Conservation (phyloP, 2,888 invertebrate genomes). For the Apantesis nais region DNA sequence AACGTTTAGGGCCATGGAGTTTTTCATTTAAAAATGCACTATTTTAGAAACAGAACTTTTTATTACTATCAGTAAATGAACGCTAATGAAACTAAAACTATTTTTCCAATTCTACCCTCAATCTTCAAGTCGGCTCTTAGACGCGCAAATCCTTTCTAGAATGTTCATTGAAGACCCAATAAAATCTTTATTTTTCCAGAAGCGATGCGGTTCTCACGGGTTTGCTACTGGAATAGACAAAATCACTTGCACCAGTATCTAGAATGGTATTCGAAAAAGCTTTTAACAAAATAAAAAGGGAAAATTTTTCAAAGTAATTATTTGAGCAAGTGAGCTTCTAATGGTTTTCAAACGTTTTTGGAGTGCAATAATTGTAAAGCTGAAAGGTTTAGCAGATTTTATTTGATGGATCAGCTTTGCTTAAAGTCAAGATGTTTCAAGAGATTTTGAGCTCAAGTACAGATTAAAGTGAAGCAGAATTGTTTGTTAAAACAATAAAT, state of each 20-base stretch:
- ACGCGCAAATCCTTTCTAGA: conserved; percentile 32
- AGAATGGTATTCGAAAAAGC: conserved; percentile 54
- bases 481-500: not conserved
- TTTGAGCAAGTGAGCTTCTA: conserved; percentile 35
- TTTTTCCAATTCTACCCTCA: not conserved
- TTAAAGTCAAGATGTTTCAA: conserved; percentile 15
- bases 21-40: not conserved
- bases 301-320: conserved; percentile 55
- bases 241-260: conserved; percentile 44
- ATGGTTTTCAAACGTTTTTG: conserved; percentile 41
- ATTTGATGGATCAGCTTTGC: conserved; percentile 23
- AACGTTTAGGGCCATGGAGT: not conserved
- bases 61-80: not conserved
- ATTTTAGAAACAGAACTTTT: not conserved
- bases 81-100: not conserved
- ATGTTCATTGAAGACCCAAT: conserved; percentile 45
- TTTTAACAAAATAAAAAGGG: conserved; percentile 56
- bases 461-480: not conserved
- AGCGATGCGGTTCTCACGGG: conserved; percentile 41
- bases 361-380: conserved; percentile 31
- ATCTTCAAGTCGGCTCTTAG: not conserved
- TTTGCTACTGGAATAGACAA: conserved; percentile 28
- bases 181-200: conserved; percentile 49
- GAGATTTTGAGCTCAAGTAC: conserved; percentile 3
- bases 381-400: conserved; percentile 25